Evolutionary conservation across 2,797 vertebrate species (phyloP).

Genomic region (Rachycentron canadum): DNA sequence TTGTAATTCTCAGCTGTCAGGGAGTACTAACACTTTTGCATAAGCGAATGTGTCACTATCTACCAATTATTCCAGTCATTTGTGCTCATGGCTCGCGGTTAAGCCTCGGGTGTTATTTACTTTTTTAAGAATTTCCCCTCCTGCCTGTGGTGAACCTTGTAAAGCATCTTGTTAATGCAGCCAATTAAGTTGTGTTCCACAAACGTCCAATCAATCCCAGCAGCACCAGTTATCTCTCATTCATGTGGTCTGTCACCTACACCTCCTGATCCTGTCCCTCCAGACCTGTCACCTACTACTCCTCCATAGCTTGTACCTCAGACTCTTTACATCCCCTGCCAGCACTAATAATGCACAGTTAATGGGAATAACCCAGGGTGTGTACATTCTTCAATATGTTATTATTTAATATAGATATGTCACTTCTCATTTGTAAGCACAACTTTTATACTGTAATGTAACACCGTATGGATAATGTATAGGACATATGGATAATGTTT

Average conservation of each 20-base stretch:
- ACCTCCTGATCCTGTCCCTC: not conserved
- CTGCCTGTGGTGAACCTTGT: conserved; percentile 29
- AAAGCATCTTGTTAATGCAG: conserved; percentile 57
- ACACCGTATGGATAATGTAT: too few relatives aligned
- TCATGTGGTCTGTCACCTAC: not conserved
- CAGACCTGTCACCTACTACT: not conserved
- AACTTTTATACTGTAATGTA: not conserved
- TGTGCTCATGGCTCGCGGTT: conserved; percentile 56
- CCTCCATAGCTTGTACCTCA: not conserved
- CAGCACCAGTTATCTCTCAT: not conserved
- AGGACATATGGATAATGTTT: too few relatives aligned
- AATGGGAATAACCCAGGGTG: not conserved
- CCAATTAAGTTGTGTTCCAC: conserved; percentile 40
- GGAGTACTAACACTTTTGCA: conserved; percentile 37
- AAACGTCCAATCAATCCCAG: conserved; percentile 3
- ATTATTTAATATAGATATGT: not conserved
- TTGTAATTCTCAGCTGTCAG: conserved; percentile 71
- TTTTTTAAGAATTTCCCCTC: conserved; percentile 35
- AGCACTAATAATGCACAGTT: not conserved
- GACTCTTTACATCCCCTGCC: not conserved
- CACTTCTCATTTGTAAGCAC: not conserved
- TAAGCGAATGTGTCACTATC: conserved; percentile 68
- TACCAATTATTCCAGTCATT: conserved; percentile 77
- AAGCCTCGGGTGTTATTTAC: conserved; percentile 59
- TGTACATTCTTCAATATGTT: not conserved